Percentiles rank a stretch among this genome's conserved stretches.
Evolutionary conservation across 2,888 invertebrate species (phyloP).

Genomic region (Leucophora obtusa): DNA sequence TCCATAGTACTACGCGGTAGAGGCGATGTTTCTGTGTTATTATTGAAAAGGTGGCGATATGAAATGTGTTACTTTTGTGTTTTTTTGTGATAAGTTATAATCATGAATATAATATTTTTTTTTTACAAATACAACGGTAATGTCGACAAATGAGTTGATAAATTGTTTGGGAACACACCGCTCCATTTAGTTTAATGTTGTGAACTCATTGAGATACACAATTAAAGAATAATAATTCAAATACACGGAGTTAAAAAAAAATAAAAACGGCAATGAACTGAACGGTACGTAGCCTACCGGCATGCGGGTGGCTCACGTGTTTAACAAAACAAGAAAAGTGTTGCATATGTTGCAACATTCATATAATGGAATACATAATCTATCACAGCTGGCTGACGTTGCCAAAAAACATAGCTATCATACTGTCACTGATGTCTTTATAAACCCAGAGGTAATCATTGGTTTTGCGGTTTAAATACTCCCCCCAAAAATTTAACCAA

Average conservation of each 20-base stretch:
- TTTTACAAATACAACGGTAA: slow-evolving; percentile 48
- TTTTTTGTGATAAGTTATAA: slow-evolving; percentile 75
- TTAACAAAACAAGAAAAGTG: slow-evolving; percentile 1
- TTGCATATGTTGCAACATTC: slow-evolving; percentile 39
- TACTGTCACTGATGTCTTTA: background rate
- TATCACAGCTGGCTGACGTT: slow-evolving; percentile 22
- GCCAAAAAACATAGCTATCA: background rate
- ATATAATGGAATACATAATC: slow-evolving; percentile 16
- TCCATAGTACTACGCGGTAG: slow-evolving; percentile 8
- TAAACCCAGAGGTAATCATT: slow-evolving; percentile 37
- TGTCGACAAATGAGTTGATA: slow-evolving; percentile 54
- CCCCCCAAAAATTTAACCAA: slow-evolving; percentile 19
- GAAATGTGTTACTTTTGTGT: slow-evolving; percentile 35
- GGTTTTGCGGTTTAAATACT: slow-evolving; percentile 56
- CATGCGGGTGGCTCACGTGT: slow-evolving; percentile 53
- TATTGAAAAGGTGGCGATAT: slow-evolving; percentile 54
- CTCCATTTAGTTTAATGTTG: slow-evolving; percentile 58
- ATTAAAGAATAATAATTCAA: slow-evolving; percentile 22
- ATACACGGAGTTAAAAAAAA: slow-evolving; percentile 46
- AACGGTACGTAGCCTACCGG: slow-evolving; percentile 4
- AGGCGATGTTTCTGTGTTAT: slow-evolving; percentile 5
- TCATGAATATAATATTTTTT: slow-evolving; percentile 68
- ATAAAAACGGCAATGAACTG: background rate
- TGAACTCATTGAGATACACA: slow-evolving; percentile 44
- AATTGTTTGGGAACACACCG: slow-evolving; percentile 50